These are phyloP conservation scores for Amphipyra berbera DNA, from an alignment of 2,888 invertebrate genomes.

Conservation along the genomic window DNA sequence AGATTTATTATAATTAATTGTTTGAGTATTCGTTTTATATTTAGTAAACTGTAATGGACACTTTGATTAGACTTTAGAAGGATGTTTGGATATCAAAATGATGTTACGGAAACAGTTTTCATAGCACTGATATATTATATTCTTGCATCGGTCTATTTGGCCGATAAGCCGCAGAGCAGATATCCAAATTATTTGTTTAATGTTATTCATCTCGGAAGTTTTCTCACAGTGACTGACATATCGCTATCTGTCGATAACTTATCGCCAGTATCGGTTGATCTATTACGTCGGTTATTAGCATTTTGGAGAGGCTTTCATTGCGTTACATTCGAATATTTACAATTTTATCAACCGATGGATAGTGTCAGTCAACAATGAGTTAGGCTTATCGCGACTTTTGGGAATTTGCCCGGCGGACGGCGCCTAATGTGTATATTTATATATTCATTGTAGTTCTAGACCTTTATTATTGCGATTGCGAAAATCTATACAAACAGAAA, in stretches of 20 bases:
- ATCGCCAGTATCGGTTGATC: slow-evolving; percentile 63
- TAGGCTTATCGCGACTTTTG: slow-evolving; percentile 38
- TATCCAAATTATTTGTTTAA: slow-evolving; percentile 31
- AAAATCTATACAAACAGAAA: neutral
- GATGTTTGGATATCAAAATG: slow-evolving; percentile 3
- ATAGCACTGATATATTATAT: slow-evolving; percentile 5
- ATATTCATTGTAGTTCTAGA: neutral
- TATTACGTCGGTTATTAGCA: slow-evolving; percentile 74
- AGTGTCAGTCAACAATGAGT: slow-evolving; percentile 46
- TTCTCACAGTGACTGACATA: slow-evolving; percentile 62
- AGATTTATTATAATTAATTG: no score
- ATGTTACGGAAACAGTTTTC: neutral
- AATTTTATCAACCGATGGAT: slow-evolving; percentile 40
- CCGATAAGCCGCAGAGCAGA: slow-evolving; percentile 23
- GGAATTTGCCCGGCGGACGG: slow-evolving; percentile 2
- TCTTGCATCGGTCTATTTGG: slow-evolving; percentile 21
- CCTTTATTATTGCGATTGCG: neutral
- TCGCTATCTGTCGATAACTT: slow-evolving; percentile 64
- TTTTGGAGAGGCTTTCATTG: slow-evolving; percentile 71
- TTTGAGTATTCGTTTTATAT: no score
- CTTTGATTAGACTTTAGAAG: slow-evolving; percentile 6
- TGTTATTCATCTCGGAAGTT: slow-evolving; percentile 38
- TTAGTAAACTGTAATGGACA: neutral
- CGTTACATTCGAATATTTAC: slow-evolving; percentile 54
- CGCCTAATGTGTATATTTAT: neutral